phyloP scores from a whole-genome alignment of 2,888 invertebrate genomes.

The Pseudococcus viburni region DNA sequence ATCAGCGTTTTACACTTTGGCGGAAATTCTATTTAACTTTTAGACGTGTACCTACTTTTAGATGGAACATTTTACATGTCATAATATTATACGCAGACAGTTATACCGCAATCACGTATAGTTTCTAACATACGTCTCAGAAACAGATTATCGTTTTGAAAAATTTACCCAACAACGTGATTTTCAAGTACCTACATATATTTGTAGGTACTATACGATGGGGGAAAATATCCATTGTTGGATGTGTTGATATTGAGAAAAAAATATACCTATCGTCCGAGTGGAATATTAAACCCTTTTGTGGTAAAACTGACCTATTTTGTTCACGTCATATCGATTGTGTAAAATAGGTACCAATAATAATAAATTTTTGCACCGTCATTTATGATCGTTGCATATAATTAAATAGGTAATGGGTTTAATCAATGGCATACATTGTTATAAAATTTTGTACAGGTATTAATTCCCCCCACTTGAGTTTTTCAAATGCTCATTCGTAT shows the following conservation, averaged over 20 bases:
- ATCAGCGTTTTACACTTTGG: slow-evolving; percentile 28
- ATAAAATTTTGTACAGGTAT: too few relatives aligned
- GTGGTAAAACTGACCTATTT: background rate
- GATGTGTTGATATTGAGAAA: background rate
- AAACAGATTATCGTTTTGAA: slow-evolving; percentile 27
- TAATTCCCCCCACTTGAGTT: too few relatives aligned
- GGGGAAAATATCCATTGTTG: background rate
- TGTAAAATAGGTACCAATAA: background rate
- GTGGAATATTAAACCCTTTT: slow-evolving; percentile 1
- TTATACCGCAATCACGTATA: slow-evolving; percentile 26
- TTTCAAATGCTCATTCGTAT: too few relatives aligned
- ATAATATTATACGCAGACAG: background rate
- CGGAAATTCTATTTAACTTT: slow-evolving; percentile 54
- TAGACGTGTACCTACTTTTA: slow-evolving; percentile 26
- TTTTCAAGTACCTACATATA: background rate
- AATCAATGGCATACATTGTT: too few relatives aligned
- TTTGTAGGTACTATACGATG: background rate
- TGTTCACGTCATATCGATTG: background rate
- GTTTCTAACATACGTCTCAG: slow-evolving; percentile 28
- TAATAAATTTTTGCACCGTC: background rate
- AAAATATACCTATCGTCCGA: background rate
- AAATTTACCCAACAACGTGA: background rate
- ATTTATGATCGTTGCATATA: background rate
- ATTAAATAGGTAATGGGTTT: too few relatives aligned
- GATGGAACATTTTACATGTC: slow-evolving; percentile 27